Conservation (phyloP, 2,113 vertebrate genomes). For the Heptranchias perlo region DNA sequence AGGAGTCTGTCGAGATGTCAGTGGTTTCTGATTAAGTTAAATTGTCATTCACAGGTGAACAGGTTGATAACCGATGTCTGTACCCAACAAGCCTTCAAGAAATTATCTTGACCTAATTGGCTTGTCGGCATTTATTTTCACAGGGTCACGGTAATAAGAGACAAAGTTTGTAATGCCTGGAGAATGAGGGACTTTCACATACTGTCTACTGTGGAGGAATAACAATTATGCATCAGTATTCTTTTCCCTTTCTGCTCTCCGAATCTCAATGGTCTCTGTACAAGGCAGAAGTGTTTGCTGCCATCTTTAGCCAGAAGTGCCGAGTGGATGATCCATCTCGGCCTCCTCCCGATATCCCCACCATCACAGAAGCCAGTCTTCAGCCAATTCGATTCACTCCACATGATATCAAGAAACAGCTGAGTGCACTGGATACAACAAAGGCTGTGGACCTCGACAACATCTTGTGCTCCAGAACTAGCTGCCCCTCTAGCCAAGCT, state of each 20-base stretch:
- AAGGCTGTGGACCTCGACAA: too few species aligned
- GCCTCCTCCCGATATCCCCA: too few species aligned
- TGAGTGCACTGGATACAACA: too few species aligned
- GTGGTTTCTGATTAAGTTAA: neutral
- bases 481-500: too few species aligned
- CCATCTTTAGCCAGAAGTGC: too few species aligned
- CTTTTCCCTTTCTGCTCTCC: neutral
- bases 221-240: neutral
- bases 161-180: neutral
- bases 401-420: too few species aligned
- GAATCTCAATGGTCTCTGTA: neutral
- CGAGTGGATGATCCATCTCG: too few species aligned
- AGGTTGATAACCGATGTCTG: neutral
- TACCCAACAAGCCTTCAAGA: neutral
- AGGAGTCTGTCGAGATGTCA: neutral
- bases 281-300: too few species aligned
- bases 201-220: neutral
- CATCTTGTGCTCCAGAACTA: too few species aligned
- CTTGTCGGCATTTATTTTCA: neutral
- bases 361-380: too few species aligned
- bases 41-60: neutral
- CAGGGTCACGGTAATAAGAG: neutral
- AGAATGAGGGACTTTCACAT: neutral
- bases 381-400: too few species aligned
- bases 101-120: neutral